Evolutionary conservation across 2,113 vertebrate species (phyloP).

Genomic region (Vidua macroura): DNA sequence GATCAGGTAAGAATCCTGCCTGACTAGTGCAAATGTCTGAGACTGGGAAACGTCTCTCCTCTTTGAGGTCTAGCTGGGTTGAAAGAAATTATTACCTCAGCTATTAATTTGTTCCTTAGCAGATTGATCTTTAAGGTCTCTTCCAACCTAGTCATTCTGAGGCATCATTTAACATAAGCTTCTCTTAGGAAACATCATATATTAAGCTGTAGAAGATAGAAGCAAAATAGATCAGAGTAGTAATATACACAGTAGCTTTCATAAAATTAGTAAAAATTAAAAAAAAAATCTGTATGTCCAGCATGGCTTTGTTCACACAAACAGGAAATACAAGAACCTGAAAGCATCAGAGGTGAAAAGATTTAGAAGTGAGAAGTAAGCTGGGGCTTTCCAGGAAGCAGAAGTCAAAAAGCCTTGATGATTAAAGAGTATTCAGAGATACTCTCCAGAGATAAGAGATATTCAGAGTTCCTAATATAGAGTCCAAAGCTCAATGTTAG

Average conservation of each 20-base stretch:
- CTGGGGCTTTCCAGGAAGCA: slow-evolving; percentile 15
- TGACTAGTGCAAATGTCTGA: not conserved
- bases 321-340: not conserved
- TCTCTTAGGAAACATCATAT: not conserved
- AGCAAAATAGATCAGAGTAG: not conserved
- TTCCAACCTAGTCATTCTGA: not conserved
- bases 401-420: not conserved
- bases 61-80: not conserved
- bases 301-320: not conserved
- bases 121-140: not conserved
- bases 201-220: not conserved
- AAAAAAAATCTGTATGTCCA: not conserved
- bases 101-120: not conserved
- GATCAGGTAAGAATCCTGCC: not conserved
- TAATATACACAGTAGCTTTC: not conserved
- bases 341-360: not conserved
- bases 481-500: not conserved
- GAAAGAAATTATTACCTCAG: not conserved
- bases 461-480: not conserved
- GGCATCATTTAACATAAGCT: not conserved
- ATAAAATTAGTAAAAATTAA: not conserved
- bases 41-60: not conserved
- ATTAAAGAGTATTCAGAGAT: not conserved
- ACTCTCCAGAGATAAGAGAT: not conserved
- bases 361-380: not conserved